Percentiles rank a stretch among this genome's conserved stretches.
phyloP scores from a whole-genome alignment of 2,888 invertebrate species.

The Caenorhabditis parvicauda region DNA sequence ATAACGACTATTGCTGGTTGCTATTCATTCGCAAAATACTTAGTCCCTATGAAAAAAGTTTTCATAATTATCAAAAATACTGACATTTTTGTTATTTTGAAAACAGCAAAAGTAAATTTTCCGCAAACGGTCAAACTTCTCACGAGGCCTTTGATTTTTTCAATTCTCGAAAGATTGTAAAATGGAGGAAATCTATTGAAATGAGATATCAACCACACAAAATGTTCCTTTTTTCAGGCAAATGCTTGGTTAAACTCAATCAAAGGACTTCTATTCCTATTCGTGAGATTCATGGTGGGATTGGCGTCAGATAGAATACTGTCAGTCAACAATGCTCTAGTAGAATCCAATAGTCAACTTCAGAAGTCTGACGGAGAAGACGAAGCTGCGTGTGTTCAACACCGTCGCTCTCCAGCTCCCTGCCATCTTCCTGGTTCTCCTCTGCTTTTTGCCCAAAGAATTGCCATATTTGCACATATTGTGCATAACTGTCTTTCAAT shows the following conservation, averaged over 20 bases:
- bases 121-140: too few species aligned
- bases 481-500: slow-evolving; percentile 32
- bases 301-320: slow-evolving; percentile 22
- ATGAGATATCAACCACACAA: too few species aligned
- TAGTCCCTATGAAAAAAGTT: too few species aligned
- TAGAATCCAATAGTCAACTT: not conserved
- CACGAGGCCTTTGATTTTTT: too few species aligned
- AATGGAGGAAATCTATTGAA: not conserved
- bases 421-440: slow-evolving; percentile 25
- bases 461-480: slow-evolving; percentile 27
- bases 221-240: slow-evolving; percentile 19
- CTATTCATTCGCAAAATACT: too few species aligned
- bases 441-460: slow-evolving; percentile 18
- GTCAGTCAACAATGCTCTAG: not conserved
- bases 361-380: slow-evolving; percentile 20
- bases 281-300: slow-evolving; percentile 24
- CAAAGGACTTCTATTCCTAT: slow-evolving; percentile 24
- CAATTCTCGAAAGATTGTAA: too few species aligned
- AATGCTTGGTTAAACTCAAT: slow-evolving; percentile 31
- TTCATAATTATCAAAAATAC: too few species aligned
- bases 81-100: too few species aligned
- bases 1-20: too few species aligned
- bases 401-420: slow-evolving; percentile 32
- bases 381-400: slow-evolving; percentile 30
- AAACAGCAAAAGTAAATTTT: too few species aligned